These are phyloP conservation scores for Ceratothoa steindachneri DNA, from an alignment of 2,888 invertebrate species.

Conservation along the genomic window DNA sequence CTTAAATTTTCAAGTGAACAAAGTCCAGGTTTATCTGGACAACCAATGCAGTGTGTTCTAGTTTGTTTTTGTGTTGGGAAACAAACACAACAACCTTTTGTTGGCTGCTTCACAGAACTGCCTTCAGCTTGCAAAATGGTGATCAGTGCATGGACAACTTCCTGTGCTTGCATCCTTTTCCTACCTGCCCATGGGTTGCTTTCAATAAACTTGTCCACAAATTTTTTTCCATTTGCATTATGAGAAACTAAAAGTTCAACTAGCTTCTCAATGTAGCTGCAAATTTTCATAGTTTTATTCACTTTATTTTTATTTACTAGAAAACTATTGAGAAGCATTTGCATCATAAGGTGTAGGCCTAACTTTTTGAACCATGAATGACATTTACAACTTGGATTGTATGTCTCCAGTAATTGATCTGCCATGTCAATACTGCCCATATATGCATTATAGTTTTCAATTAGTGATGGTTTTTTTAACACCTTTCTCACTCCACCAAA, in stretches of 20 bases:
- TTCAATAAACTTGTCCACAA: too few relatives aligned
- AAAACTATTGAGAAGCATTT: background rate
- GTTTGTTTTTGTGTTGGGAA: background rate
- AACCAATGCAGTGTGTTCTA: background rate
- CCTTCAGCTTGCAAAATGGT: too few relatives aligned
- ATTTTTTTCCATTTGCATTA: too few relatives aligned
- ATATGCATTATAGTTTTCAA: background rate
- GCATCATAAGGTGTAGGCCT: background rate
- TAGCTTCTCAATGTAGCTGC: too few relatives aligned
- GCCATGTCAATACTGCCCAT: background rate
- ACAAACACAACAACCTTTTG: background rate
- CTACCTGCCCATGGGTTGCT: too few relatives aligned
- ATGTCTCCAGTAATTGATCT: background rate
- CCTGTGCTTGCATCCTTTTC: background rate
- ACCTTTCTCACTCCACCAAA: too few relatives aligned
- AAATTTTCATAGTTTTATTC: too few relatives aligned
- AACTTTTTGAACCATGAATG: background rate
- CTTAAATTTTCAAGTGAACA: too few relatives aligned
- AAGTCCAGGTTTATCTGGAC: too few relatives aligned
- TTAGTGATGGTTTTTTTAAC: too few relatives aligned
- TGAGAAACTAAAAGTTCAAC: too few relatives aligned
- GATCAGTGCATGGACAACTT: too few relatives aligned
- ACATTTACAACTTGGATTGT: background rate
- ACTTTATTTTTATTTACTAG: background rate
- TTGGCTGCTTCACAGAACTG: background rate